phyloP scores from a whole-genome alignment of 2,888 invertebrate genomes.

The Acanthosepion pharaonis region DNA sequence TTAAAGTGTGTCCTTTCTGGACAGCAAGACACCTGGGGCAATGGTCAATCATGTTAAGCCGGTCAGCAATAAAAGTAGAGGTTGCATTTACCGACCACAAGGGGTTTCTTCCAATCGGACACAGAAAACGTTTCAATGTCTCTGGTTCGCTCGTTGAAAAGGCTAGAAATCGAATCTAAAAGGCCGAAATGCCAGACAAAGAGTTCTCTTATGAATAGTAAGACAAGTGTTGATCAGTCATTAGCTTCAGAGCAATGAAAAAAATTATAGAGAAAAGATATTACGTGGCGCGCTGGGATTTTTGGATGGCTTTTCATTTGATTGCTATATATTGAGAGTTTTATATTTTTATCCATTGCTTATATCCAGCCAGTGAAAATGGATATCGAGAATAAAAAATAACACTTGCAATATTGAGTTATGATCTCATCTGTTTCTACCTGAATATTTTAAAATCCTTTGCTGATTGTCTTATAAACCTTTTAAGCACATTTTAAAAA shows the following conservation, averaged over 20 bases:
- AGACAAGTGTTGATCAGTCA: background rate
- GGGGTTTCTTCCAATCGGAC: slow-evolving; percentile 7
- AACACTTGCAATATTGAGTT: too few species aligned
- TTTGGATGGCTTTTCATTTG: background rate
- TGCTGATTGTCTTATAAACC: too few species aligned
- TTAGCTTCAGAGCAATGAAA: background rate
- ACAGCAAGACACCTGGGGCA: background rate
- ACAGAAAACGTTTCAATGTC: background rate
- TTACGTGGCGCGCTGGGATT: background rate
- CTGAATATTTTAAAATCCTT: too few species aligned
- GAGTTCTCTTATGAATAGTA: background rate
- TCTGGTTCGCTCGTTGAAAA: background rate
- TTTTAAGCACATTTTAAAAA: too few species aligned
- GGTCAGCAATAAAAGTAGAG: too few species aligned
- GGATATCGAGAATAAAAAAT: too few species aligned
- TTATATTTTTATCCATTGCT: too few species aligned
- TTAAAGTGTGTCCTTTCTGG: background rate
- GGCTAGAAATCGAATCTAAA: background rate
- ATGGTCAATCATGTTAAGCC: background rate
- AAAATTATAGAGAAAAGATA: background rate
- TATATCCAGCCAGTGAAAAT: too few species aligned
- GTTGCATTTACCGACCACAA: background rate
- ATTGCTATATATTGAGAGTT: background rate
- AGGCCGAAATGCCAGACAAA: background rate
- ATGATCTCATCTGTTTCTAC: too few species aligned